Conservation (phyloP, 2,888 invertebrate genomes). For the Trichogramma evanescens region DNA sequence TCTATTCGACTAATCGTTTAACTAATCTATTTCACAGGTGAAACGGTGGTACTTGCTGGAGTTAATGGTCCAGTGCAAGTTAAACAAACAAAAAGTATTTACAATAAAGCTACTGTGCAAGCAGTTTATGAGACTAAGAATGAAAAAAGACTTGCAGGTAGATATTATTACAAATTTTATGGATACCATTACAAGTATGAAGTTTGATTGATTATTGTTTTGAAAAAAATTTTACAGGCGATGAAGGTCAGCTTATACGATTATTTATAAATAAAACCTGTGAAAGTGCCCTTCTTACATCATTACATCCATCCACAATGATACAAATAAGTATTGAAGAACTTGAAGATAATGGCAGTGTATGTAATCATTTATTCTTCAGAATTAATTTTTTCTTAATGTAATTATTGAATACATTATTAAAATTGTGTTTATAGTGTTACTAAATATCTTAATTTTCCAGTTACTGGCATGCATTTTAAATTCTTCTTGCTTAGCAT, state of each 20-base stretch:
- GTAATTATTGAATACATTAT: background rate
- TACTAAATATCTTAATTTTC: constrained; percentile 33
- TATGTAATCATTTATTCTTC: constrained; percentile 45
- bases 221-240: constrained; percentile 40
- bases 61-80: constrained; percentile 80
- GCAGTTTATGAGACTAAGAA: constrained; percentile 60
- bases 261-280: constrained; percentile 68
- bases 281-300: constrained; percentile 63
- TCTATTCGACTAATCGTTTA: too few species aligned
- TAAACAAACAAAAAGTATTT: constrained; percentile 65
- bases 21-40: constrained; percentile 51
- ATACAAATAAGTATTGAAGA: constrained; percentile 78
- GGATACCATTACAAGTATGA: background rate
- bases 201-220: constrained; percentile 4
- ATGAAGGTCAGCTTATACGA: constrained; percentile 50
- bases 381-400: background rate
- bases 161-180: background rate
- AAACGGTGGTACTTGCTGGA: constrained; percentile 69
- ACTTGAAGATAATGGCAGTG: constrained; percentile 75
- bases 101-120: constrained; percentile 74
- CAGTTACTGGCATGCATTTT: constrained; percentile 73
- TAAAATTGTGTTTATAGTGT: background rate
- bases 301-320: constrained; percentile 73
- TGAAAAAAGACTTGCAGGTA: constrained; percentile 67
- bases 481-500: constrained; percentile 75